Percentiles rank a stretch among this genome's conserved stretches.
Evolutionary conservation across 2,113 vertebrate genomes (phyloP).

Genomic region (Melanerpes formicivorus): DNA sequence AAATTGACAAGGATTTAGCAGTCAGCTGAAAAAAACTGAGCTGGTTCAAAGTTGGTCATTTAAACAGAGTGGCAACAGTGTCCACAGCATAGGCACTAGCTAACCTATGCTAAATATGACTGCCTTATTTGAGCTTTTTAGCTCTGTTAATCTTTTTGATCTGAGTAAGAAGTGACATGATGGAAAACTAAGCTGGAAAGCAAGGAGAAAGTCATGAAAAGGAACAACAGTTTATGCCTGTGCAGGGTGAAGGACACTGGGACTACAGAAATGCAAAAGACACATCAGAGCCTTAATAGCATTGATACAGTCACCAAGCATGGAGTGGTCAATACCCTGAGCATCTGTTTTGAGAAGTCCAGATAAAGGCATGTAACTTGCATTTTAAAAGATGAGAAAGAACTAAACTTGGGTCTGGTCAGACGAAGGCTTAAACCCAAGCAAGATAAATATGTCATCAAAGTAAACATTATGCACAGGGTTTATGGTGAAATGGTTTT

Average conservation of each 20-base stretch:
- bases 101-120: not conserved
- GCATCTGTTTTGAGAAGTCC: not conserved
- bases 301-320: not conserved
- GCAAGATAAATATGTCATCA: not conserved
- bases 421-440: not conserved
- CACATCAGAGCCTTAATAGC: not conserved
- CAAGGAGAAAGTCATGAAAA: not conserved
- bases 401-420: not conserved
- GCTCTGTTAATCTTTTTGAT: constrained; percentile 12
- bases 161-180: not conserved
- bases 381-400: not conserved
- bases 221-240: not conserved
- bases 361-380: not conserved
- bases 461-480: rapidly evolving
- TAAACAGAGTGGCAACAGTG: not conserved
- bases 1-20: not conserved
- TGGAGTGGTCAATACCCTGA: not conserved
- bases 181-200: not conserved
- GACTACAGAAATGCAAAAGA: not conserved
- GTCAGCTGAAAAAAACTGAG: not conserved
- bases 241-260: not conserved
- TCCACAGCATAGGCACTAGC: not conserved
- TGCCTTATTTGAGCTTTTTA: constrained; percentile 25
- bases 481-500: not conserved
- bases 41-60: not conserved